A percentile compares a stretch with the other conserved stretches of the same genome.
These are phyloP conservation scores for Drosophila micromelanica DNA, from an alignment of 1,140 invertebrate genomes.

Conservation along the genomic window DNA sequence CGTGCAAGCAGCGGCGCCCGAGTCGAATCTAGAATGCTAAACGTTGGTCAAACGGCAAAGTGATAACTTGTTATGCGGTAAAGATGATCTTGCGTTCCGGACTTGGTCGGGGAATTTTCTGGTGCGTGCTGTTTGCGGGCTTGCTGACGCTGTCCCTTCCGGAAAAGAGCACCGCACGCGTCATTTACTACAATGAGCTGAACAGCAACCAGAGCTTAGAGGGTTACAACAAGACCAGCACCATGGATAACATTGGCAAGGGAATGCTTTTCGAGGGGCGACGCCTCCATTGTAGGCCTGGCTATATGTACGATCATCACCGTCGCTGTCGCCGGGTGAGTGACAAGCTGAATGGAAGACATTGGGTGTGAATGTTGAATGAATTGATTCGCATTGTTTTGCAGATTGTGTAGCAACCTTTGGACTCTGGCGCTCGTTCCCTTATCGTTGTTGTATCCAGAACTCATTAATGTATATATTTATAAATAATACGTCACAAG, in stretches of 20 bases:
- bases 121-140: neutral
- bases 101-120: neutral
- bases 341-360: neutral
- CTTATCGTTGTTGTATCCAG: conserved; percentile 5
- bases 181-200: conserved; percentile 60
- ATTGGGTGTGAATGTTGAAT: neutral
- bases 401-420: conserved; percentile 49
- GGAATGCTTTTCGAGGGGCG: conserved; percentile 57
- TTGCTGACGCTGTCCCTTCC: neutral
- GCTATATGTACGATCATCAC: conserved; percentile 63
- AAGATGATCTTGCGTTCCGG: conserved; percentile 11
- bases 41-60: conserved; percentile 12
- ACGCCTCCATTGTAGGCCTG: conserved; percentile 43
- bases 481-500: conserved; percentile 33
- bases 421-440: conserved; percentile 5
- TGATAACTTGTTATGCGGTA: conserved; percentile 2
- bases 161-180: conserved; percentile 30
- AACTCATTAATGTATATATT: conserved; percentile 20
- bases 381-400: conserved; percentile 1
- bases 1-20: neutral
- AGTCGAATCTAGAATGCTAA: conserved; percentile 12
- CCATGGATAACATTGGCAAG: conserved; percentile 31
- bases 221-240: neutral
- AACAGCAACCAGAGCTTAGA: conserved; percentile 18
- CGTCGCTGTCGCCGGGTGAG: conserved; percentile 68